Conservation (phyloP, 2,888 invertebrate species). For the Chrysotoxum bicinctum region DNA sequence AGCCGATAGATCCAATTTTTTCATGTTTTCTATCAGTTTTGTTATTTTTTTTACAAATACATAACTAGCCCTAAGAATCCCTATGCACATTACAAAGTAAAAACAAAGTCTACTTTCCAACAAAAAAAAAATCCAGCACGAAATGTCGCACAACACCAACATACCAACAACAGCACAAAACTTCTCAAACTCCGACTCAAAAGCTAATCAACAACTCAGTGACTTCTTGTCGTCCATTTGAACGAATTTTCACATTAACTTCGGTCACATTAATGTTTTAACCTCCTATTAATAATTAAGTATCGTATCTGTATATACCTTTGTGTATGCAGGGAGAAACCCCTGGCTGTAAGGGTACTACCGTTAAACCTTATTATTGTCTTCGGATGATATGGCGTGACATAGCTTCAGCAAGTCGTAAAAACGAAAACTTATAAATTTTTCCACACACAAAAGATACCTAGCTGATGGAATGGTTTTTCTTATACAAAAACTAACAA, state of each 20-base stretch:
- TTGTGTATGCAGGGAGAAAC: neutral
- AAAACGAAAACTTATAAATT: conserved; percentile 67
- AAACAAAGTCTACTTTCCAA: conserved; percentile 1
- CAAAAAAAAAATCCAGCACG: conserved; percentile 1
- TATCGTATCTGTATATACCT: no score
- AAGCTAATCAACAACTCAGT: conserved; percentile 66
- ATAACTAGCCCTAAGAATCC: no score
- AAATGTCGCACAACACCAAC: neutral
- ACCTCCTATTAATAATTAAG: conserved; percentile 71
- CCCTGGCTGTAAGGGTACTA: neutral
- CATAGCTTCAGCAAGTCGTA: conserved; percentile 38
- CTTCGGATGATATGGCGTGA: conserved; percentile 56
- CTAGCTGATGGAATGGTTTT: conserved; percentile 24
- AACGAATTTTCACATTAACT: conserved; percentile 65
- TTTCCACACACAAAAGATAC: conserved; percentile 50
- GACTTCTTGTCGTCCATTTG: conserved; percentile 53
- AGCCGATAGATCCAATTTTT: no score
- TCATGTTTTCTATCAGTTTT: no score
- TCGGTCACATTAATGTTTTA: conserved; percentile 69
- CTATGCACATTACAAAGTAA: neutral
- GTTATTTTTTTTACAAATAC: no score
- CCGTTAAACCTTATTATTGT: conserved; percentile 30
- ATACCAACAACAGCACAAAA: conserved; percentile 5
- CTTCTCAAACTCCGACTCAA: conserved; percentile 38
- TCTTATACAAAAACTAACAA: conserved; percentile 4